Percentiles rank a stretch among this genome's conserved stretches.
phyloP scores from a whole-genome alignment of 2,797 vertebrate species.

The Lycodopsis pacificus region DNA sequence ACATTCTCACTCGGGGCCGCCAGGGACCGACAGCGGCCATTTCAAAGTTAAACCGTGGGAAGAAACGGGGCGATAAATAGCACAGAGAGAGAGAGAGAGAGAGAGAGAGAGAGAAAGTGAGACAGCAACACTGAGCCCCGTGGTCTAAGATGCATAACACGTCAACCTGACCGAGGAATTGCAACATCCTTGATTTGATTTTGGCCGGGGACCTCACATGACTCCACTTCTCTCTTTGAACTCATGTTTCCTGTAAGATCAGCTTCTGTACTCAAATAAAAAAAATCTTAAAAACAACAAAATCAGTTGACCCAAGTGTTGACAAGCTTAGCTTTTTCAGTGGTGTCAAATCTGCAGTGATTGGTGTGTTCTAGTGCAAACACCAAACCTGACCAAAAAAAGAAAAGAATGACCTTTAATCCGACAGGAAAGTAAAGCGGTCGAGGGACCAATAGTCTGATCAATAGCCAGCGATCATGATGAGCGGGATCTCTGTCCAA shows the following conservation, averaged over 20 bases:
- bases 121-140: constrained; percentile 24
- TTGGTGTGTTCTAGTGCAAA: not conserved
- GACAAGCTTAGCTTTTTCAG: not conserved
- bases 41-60: constrained; percentile 68
- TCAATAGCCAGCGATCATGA: not conserved
- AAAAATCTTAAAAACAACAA: not conserved
- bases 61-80: constrained; percentile 55
- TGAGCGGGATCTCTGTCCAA: constrained; percentile 37
- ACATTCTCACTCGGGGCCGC: constrained; percentile 62
- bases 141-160: constrained; percentile 6
- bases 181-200: not conserved
- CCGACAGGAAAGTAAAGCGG: not conserved
- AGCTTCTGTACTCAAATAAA: not conserved
- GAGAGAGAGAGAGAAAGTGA: not conserved
- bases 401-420: constrained; percentile 9
- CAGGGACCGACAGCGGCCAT: constrained; percentile 52
- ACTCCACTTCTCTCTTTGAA: not conserved
- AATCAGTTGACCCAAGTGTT: not conserved
- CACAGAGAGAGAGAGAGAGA: constrained; percentile 18
- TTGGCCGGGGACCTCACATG: not conserved
- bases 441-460: constrained; percentile 25
- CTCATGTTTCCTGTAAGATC: not conserved
- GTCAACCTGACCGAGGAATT: not conserved
- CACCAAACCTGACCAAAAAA: not conserved
- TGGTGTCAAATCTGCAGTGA: not conserved